Evolutionary conservation across 2,797 vertebrate genomes (phyloP).

Genomic region (Aulostomus chinensis): DNA sequence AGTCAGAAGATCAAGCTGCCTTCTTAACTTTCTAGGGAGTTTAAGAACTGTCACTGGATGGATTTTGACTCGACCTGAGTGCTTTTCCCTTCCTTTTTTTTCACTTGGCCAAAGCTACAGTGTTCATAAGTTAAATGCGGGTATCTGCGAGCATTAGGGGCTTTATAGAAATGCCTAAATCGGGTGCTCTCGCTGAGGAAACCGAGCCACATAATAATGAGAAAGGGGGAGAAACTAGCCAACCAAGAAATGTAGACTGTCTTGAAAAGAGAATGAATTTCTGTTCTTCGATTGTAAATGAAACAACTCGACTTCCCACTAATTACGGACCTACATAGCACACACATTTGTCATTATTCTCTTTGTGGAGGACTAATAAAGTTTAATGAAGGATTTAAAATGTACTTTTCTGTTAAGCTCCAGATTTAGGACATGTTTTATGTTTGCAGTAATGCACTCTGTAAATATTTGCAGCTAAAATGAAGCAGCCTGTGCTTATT

Average conservation of each 20-base stretch:
- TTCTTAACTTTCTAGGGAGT: conserved; percentile 53
- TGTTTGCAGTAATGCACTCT: no score
- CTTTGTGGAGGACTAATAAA: not conserved
- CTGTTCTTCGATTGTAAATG: conserved; percentile 13
- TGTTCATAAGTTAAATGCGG: conserved; percentile 45
- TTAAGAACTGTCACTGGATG: conserved; percentile 56
- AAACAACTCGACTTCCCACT: conserved; percentile 19
- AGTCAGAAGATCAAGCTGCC: conserved; percentile 64
- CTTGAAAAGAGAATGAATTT: conserved; percentile 7
- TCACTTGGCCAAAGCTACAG: conserved; percentile 42
- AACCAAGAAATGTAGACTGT: conserved; percentile 2
- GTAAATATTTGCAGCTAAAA: no score
- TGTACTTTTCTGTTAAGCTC: no score
- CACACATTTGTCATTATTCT: conserved; percentile 20
- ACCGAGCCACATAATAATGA: conserved; percentile 21
- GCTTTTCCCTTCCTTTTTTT: conserved; percentile 15
- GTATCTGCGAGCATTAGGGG: conserved; percentile 37
- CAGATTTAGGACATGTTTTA: no score
- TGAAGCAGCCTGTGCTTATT: no score
- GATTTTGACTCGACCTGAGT: conserved; percentile 47
- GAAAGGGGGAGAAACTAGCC: not conserved
- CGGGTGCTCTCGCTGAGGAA: conserved; percentile 8
- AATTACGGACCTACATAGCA: conserved; percentile 30
- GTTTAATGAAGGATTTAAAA: no score
- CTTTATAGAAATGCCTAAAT: conserved; percentile 29